Conservation (phyloP, 2,113 vertebrate species). For the Jacana jacana region DNA sequence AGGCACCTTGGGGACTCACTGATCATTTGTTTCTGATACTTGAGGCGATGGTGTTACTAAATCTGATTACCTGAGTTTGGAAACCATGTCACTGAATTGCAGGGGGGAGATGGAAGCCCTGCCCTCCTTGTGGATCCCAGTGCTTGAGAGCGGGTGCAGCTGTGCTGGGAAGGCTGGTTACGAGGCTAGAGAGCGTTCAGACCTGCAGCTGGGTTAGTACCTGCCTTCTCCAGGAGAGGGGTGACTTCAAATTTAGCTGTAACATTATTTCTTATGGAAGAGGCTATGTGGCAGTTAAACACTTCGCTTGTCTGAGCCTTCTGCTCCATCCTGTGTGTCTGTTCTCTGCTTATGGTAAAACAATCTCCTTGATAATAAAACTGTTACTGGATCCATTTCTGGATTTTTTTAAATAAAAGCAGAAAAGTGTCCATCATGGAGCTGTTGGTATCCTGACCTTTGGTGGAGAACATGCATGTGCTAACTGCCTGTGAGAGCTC, state of each 20-base stretch:
- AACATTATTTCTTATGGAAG: background rate
- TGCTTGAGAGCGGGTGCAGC: background rate
- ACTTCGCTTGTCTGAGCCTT: conserved; percentile 55
- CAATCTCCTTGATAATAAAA: conserved; percentile 67
- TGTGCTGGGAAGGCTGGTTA: background rate
- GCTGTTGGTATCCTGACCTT: background rate
- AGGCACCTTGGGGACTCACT: background rate
- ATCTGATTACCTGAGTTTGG: background rate
- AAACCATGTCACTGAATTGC: conserved; percentile 35
- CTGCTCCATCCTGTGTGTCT: conserved; percentile 60
- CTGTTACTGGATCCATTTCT: conserved; percentile 65
- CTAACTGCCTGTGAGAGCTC: background rate
- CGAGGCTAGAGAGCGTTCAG: background rate
- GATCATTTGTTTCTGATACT: conserved; percentile 40
- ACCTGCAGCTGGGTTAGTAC: conserved; percentile 9
- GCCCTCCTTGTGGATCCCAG: background rate
- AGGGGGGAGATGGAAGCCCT: conserved; percentile 8
- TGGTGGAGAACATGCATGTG: fast-evolving
- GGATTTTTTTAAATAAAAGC: conserved; percentile 71
- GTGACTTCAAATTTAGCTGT: conserved; percentile 17
- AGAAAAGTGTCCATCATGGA: conserved; percentile 19
- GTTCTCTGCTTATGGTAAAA: conserved; percentile 58
- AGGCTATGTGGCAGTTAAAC: background rate
- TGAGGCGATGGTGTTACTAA: conserved; percentile 50
- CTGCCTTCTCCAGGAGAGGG: background rate